A percentile compares a stretch with the other conserved stretches of the same genome.
These are phyloP conservation scores for Pelobates fuscus DNA, from an alignment of 2,113 vertebrate species.

Conservation along the genomic window DNA sequence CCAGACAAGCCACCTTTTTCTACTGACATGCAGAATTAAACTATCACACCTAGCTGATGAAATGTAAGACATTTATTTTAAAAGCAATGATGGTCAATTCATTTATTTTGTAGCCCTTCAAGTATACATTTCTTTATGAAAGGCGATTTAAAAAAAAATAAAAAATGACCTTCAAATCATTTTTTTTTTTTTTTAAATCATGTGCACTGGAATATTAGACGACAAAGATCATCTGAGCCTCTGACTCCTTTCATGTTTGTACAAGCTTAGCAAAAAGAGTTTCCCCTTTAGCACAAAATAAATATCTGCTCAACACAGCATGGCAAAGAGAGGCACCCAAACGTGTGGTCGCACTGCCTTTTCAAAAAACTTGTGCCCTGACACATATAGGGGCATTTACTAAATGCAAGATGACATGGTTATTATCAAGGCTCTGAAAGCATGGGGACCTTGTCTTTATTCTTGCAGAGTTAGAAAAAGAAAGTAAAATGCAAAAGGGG, in stretches of 20 bases:
- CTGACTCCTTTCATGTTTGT: conserved; percentile 83
- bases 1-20: conserved; percentile 80
- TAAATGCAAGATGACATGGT: conserved; percentile 83
- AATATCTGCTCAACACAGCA: conserved; percentile 86
- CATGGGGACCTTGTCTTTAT: conserved; percentile 69
- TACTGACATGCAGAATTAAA: conserved; percentile 81
- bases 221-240: conserved; percentile 80
- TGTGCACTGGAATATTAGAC: conserved; percentile 76
- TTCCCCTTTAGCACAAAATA: conserved; percentile 84
- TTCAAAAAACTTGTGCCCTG: conserved; percentile 81
- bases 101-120: conserved; percentile 65
- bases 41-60: conserved; percentile 79
- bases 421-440: conserved; percentile 81
- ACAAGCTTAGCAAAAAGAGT: conserved; percentile 81
- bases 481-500: conserved; percentile 71
- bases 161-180: conserved; percentile 70
- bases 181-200: conserved; percentile 65
- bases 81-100: conserved; percentile 75
- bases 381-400: conserved; percentile 80
- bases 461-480: too few relatives aligned
- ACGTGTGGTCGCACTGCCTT: conserved; percentile 81
- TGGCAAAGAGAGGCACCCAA: conserved; percentile 78
- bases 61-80: conserved; percentile 74
- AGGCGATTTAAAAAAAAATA: conserved; percentile 61
- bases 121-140: conserved; percentile 66